Evolutionary conservation across 2,797 vertebrate genomes (phyloP), one percentile per base, ranked within the genome.

Genomic region (Epinephelus coioides): DNA sequence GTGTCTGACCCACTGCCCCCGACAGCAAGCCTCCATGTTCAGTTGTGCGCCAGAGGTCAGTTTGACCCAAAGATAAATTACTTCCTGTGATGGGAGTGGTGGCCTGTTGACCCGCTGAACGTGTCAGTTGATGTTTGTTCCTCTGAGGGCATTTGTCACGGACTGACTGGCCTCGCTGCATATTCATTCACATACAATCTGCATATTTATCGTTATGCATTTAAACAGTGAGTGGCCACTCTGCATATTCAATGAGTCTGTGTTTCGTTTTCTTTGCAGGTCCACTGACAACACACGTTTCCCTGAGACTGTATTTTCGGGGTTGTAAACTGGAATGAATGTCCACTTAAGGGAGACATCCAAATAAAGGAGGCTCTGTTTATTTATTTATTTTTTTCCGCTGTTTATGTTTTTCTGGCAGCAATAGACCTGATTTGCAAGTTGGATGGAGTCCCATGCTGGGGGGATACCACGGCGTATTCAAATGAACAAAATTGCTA

Each of bases 71-170:
- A 79, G 90, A 87, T 90, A 73, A 88, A 88, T 89, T 1, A 86
- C 83, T 88, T 94, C 87, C 92, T 92, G 85, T 75, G 73, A 81
- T 67, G 73, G 51, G 68, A 64, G 62, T 1, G 18, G 38, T 46
- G 75, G 27, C 70, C 59, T 78, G 23, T 73, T 82, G 74, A 87
- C 88, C 89, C 79, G 43, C 63, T 82, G 73, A 64, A 18, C 17
- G 25, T 69, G 71, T 79, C 74, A 3, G 63, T 10, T 40, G 79
- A 84, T 78, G 69, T 69, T 84, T 69, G 50, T 14, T 73, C 27
- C 50, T 70, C 54, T 65, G 51, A 34, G 47, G 49, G 27, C 44
- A 14, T 88, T 76, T 84, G 49, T 81, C 44, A 69, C 51, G 2
- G 69, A 71, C 64, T 25, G 67, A 71, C 70, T 14, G 49, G 18